These are phyloP conservation scores for Caenorhabditis japonica DNA, from an alignment of 2,888 invertebrate species.

Conservation along the genomic window DNA sequence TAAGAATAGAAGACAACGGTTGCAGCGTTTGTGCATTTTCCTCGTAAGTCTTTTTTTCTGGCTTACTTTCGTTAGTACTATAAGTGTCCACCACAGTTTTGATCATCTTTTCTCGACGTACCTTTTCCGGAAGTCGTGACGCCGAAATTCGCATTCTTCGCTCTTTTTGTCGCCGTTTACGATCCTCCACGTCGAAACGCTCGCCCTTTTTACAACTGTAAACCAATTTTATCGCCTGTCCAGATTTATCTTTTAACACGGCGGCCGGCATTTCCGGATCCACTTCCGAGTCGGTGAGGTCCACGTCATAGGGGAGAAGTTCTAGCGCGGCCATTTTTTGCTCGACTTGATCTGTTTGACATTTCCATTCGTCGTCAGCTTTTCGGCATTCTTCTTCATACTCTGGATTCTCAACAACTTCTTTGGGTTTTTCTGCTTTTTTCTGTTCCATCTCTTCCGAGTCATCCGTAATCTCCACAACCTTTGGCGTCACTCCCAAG, in stretches of 20 bases:
- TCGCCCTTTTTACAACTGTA: slow-evolving; percentile 46
- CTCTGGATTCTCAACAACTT: slow-evolving; percentile 17
- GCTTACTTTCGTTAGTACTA: slow-evolving; percentile 16
- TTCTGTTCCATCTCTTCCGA: not conserved
- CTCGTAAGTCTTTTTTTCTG: slow-evolving; percentile 41
- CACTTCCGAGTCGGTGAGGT: slow-evolving; percentile 53
- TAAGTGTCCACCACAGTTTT: slow-evolving; percentile 33
- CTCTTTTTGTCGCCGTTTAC: slow-evolving; percentile 33
- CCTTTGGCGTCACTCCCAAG: slow-evolving; percentile 35
- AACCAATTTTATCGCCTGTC: slow-evolving; percentile 44
- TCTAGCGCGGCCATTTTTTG: slow-evolving; percentile 43
- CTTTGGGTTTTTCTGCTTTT: slow-evolving; percentile 1
- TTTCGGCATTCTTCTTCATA: slow-evolving; percentile 27
- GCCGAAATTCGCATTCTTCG: slow-evolving; percentile 33
- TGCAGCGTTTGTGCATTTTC: slow-evolving; percentile 20
- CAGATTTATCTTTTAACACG: slow-evolving; percentile 45
- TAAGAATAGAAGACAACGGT: slow-evolving; percentile 46
- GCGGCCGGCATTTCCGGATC: slow-evolving; percentile 58
- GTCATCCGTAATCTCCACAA: slow-evolving; percentile 34
- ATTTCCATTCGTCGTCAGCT: slow-evolving; percentile 30
- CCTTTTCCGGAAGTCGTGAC: slow-evolving; percentile 35
- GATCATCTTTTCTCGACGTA: slow-evolving; percentile 23
- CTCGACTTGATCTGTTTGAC: slow-evolving; percentile 29
- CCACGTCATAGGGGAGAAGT: slow-evolving; percentile 45
- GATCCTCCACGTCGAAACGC: slow-evolving; percentile 39